Base-by-base conservation (phyloP, 2,797 vertebrate species). In the Characodon lateralis region DNA sequence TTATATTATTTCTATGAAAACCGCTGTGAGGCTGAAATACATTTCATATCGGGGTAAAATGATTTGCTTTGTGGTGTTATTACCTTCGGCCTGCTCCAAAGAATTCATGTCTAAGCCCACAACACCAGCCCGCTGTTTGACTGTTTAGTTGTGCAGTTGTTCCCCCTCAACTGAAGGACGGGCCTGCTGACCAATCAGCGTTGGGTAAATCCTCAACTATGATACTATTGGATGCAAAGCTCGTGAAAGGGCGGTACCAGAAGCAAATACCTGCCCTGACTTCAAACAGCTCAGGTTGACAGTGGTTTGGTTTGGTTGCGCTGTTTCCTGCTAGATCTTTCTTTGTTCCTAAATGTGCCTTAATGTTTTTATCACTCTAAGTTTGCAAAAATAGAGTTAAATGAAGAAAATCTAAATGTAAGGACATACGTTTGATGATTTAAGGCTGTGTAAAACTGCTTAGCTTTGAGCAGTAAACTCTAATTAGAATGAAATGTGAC, bases 61-160 rank as follows among this genome's bases (percentile, higher is more conserved):
- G 2, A 39, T 1, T n/a, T 12, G 1, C 3, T 77, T 61, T 69
- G 2, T 65, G 51, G 56, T 2, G 35, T 39, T 5, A 7, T 89
- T 95, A 99, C 98, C 98, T 97, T 99, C 98, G 63, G 98, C 98
- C 95, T 99, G 98, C 87, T 99, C 98, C 93, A 99, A 90, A 1
- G 98, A 99, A 88, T 98, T 99, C 98, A 99, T 98, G 79, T 93
- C 94, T 91, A 72, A 77, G 74, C 69, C 82, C 56, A 1, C 26
- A 76, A 20, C 72, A 58, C 73, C 73, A 68, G 81, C 50, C 50
- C 76, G 79, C 46, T 66, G 63, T 41, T 20, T 63, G 61, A 46
- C 7, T 46, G 73, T 73, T 31, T 81, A 72, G 77, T 35, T 80
- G 76, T 35, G 65, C 65, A 46, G 10, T 72, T 73, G 46, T 79